Evolutionary conservation across 2,888 invertebrate species (phyloP), one percentile per base, ranked within the genome.

Genomic region (Pachydiplax longipennis): DNA sequence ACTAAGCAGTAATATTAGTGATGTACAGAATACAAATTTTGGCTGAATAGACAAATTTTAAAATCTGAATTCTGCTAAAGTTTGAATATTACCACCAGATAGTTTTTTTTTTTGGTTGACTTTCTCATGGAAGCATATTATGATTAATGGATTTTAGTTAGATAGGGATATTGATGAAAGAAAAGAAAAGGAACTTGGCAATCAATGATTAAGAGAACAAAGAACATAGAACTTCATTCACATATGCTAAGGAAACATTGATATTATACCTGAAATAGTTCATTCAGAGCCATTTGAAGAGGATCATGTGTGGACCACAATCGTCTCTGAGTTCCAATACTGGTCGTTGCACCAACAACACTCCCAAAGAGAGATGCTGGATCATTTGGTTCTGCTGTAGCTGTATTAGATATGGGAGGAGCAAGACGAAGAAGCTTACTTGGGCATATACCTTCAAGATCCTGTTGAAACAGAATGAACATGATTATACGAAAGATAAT

Each of bases 271-370:
- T 91, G 83, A 61, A 91, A 91, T 18, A 91, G 91, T 25, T 81
- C 80, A 61, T 65, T 96, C 37, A 97, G 94, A 25, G 97, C 95
- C 0, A 95, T 95, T 91, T 95, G 94, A 15, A 97, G 93, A 0
- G 97, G 96, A 92, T 97, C 97, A 92, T 95, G 95, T 48, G 97
- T 93, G 48, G 94, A 91, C 13, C 81, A 81, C 22, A 53, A 53
- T 35, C 87, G 35, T 31, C 87, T 61, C 22, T 87, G 87, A 12
- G 87, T 87, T 1, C 87, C 87, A 40, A 87, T 61, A 61, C 12
- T 90, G 35, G 40, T 81, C 35, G 58, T 81, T 3, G 81, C 81
- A 48, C 81, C 80, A n/a, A 80, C 81, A 31, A 81, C 58, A 81
- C 90, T 81, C 10, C 90, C 90, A 90, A 90, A 90, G n/a, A 90